These are phyloP conservation scores for Chydorus sphaericus DNA, from an alignment of 2,888 invertebrate species.

Conservation along the genomic window DNA sequence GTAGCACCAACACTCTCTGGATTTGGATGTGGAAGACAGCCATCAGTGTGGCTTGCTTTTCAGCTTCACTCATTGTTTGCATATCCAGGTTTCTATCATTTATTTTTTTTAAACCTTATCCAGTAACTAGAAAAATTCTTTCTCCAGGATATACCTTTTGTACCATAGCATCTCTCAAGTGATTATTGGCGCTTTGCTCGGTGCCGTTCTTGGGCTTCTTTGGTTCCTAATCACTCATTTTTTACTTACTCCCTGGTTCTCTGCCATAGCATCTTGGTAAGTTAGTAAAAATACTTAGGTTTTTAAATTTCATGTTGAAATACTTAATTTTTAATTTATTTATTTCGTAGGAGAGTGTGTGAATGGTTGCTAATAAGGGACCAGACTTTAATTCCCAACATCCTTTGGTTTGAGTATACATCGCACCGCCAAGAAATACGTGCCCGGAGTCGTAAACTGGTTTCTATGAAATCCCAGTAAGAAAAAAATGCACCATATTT, in stretches of 20 bases:
- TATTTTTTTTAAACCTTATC: background rate
- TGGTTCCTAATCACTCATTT: slow-evolving; percentile 73
- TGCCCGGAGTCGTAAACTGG: slow-evolving; percentile 60
- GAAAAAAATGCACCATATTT: background rate
- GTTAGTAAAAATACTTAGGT: slow-evolving; percentile 25
- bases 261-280: slow-evolving; percentile 70
- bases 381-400: slow-evolving; percentile 78
- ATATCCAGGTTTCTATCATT: slow-evolving; percentile 15
- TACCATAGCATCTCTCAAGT: slow-evolving; percentile 76
- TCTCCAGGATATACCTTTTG: slow-evolving; percentile 64
- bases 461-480: slow-evolving; percentile 70
- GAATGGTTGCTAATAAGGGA: slow-evolving; percentile 75
- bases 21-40: slow-evolving; percentile 48
- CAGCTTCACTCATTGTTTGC: slow-evolving; percentile 17
- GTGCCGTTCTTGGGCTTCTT: slow-evolving; percentile 51
- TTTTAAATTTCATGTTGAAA: background rate
- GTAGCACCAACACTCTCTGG: slow-evolving; percentile 38
- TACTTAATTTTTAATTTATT: slow-evolving; percentile 15
- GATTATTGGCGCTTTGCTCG: slow-evolving; percentile 57
- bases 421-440: slow-evolving; percentile 69
- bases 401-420: slow-evolving; percentile 86
- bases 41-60: slow-evolving; percentile 18
- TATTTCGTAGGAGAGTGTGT: slow-evolving; percentile 54
- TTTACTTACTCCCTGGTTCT: slow-evolving; percentile 69
- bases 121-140: slow-evolving; percentile 19